Evolutionary conservation across 2,113 vertebrate genomes (phyloP), one percentile per base, ranked within the genome.

Genomic region (Oncorhynchus tshawytscha): DNA sequence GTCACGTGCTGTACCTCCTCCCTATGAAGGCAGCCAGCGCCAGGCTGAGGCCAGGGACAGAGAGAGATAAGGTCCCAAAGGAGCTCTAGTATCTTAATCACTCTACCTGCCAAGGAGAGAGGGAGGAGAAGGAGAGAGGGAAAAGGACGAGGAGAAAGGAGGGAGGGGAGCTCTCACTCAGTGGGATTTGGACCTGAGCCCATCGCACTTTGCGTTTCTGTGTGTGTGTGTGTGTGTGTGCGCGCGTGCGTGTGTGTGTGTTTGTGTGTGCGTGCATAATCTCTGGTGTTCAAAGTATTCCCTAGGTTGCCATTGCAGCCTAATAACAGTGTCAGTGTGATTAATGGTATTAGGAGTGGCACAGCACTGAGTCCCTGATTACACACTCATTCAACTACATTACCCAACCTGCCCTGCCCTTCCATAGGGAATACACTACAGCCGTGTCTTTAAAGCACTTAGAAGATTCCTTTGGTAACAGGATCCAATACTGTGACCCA

Each of bases 241-340:
- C 0, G 29, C 67, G 70, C 5, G 18, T 80, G 74, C 75, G 70
- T 73, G 77, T 0, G 7, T 34, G 62, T 20, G 62, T 72, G 70
- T 3, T 1, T 0, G 29, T 70, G 70, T 12, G 16, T 82, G 76
- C 79, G 70, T 73, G 77, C 86, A 79, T 83, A 74, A 83, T 82
- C 78, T 76, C 70, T 82, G 39, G 80, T 76, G 80, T 68, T 81
- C 81, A 75, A 88, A 85, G 71, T 70, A 78, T 86, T 81, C 85
- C 82, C 88, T 72, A 0, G 76, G 86, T 71, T 75, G 84, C 83
- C 88, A 86, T 91, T 88, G 86, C 77, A 70, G 82, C 83, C 84
- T 89, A 89, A 89, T 90, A 88, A 88, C 82, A 34, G 29, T 85
- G 90, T 85, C 89, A 83, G 77, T 65, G 69, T 90, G 90, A 92